Base-by-base conservation (phyloP, 2,888 invertebrate genomes). In the Philhelius pedissequus region DNA sequence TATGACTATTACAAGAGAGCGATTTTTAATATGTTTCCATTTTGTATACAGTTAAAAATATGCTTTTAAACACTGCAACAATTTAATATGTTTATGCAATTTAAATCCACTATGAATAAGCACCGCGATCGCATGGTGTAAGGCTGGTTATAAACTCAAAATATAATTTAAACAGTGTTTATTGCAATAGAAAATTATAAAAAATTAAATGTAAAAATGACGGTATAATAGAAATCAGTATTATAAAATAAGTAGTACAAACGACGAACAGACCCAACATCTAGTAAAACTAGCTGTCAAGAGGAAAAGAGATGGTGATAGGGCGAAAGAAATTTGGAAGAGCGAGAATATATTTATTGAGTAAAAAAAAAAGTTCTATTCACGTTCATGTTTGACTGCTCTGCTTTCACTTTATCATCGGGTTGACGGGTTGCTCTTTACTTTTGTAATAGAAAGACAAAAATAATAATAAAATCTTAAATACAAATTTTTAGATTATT, bases 361-460 rank as follows among this genome's bases (percentile, higher is more conserved):
- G 13, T 20, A 13, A 43, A 32, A 43, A 13, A 43, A 32, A 43
- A 43, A 43, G 40, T 70, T 62, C 43, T 73, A 86, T 86, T 86
- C 80, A 45, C 70, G 58, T 76, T 78, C 76, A 48, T 75, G 71
- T 76, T 78, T 73, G 76, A 64, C 76, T 86, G 86, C 81, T 69
- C 76, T 86, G 86, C 81, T 86, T 86, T 86, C 86, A 86, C 86
- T 73, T 77, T 18, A 62, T 66, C 35, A 48, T 45, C 45, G 32
- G 69, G 48, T 32, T 48, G 48, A 45, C 66, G 45, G 69, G 48
- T 30, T 30, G 30, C 27, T 62, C 56, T 22, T 40, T 45, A 64
- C 32, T 48, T 64, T 66, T 40, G 50, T 56, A 64, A 58, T 40
- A 45, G 66, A 75, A 76, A 27, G 30, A 56, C 54, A n/a, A 74